phyloP scores from a whole-genome alignment of 2,888 invertebrate genomes.

The Harpalus rubripes region DNA sequence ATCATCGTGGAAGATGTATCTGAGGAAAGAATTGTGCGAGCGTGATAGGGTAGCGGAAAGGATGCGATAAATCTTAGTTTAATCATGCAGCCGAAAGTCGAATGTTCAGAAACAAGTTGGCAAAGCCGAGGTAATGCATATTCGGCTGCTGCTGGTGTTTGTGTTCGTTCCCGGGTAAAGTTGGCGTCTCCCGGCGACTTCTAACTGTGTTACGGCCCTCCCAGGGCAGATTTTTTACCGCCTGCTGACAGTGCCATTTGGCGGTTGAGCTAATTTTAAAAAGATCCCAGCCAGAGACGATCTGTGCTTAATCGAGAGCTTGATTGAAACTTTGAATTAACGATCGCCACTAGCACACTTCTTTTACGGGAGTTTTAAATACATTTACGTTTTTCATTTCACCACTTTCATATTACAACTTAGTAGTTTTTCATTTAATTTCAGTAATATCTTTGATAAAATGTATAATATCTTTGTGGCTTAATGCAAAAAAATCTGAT shows the following conservation, averaged over 20 bases:
- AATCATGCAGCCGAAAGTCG: slow-evolving; percentile 53
- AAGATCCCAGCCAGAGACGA: slow-evolving; percentile 36
- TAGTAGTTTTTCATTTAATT: no score
- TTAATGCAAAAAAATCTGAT: no score
- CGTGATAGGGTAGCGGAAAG: slow-evolving; percentile 45
- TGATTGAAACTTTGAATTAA: background rate
- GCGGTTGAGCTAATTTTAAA: slow-evolving; percentile 59
- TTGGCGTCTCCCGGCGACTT: slow-evolving; percentile 46
- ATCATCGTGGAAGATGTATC: slow-evolving; percentile 37
- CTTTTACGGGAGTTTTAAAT: background rate
- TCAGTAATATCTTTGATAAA: no score
- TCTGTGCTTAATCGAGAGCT: slow-evolving; percentile 40
- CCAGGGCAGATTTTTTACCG: slow-evolving; percentile 61
- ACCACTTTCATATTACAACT: no score
- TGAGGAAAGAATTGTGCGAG: slow-evolving; percentile 28
- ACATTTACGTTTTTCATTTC: background rate
- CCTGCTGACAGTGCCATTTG: slow-evolving; percentile 65
- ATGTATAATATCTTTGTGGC: no score
- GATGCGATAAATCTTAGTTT: slow-evolving; percentile 49
- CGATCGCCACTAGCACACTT: background rate
- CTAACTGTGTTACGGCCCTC: slow-evolving; percentile 65
- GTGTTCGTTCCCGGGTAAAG: slow-evolving; percentile 54
- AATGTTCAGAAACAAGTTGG: slow-evolving; percentile 53
- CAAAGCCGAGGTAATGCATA: slow-evolving; percentile 46
- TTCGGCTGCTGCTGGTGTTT: slow-evolving; percentile 29